Evolutionary conservation across 1,140 invertebrate species (phyloP), one percentile per base, ranked within the genome.

Genomic region (Potamilus streckersoni): DNA sequence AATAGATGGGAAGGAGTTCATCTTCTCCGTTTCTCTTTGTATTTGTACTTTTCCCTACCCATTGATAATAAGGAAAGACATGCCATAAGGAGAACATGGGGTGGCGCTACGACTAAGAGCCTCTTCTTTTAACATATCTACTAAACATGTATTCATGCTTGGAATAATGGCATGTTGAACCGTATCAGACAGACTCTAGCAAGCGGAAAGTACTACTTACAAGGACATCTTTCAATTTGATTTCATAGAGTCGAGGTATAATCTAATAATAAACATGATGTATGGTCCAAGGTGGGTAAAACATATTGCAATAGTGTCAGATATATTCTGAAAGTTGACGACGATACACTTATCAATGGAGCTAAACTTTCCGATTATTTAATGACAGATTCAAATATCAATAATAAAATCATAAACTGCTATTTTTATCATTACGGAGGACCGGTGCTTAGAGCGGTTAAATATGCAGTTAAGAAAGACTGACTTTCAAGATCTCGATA

Each of bases 311-410:
- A 68, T 2, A 15, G 23, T 6, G 38, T 49, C 27, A 68, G 49
- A n/a, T 68, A 68, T 55, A 56, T 68, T 12, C 19, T 68, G 14
- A 68, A 68, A 49, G 15, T 56, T 55, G 66, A 68, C 23, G 66
- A 68, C 1, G 66, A 68, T 20, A 49, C 49, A 17, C 56, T 68
- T 56, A 56, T 68, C 58, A 23, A 68, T 49, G 31, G 56, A 0
- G 55, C 20, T 5, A 49, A 14, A 31, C 49, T 68, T 6, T 0
- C 58, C 6, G n/a, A 68, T n/a, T 19, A 68, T n/a, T 56, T 68
- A 68, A 55, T n/a, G n/a, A 13, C 6, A 14, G 16, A n/a, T 17
- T 1, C 2, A 15, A 19, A 13, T 20, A 15, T 19, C 58, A 6
- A 15, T 56, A 68, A 68, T 1, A 56, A 56, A 49, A 49, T 0